phyloP scores from a whole-genome alignment of 1,140 invertebrate species.

The Chironomus striatipennis region DNA sequence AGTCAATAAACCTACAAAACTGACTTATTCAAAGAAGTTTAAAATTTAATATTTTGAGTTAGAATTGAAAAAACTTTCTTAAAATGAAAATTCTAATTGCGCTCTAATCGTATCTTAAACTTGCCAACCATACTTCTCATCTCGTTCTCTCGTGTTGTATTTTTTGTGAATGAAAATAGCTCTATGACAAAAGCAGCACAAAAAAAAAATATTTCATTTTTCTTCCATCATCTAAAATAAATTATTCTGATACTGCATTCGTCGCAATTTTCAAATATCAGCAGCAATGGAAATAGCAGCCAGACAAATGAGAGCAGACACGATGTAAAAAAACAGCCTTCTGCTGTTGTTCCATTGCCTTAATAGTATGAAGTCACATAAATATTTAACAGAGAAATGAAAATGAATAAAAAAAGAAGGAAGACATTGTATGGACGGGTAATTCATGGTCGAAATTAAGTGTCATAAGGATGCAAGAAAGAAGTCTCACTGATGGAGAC shows the following conservation, averaged over 20 bases:
- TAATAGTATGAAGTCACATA: not conserved
- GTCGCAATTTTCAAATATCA: slow-evolving; percentile 13
- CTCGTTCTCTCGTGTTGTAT: not conserved
- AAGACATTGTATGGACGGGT: not conserved
- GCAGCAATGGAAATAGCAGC: not conserved
- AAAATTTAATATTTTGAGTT: too few species aligned
- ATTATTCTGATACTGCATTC: slow-evolving; percentile 9
- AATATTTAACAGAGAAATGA: not conserved
- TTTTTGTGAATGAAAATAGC: not conserved
- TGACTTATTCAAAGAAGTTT: too few species aligned
- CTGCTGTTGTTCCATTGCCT: not conserved
- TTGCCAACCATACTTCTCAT: not conserved
- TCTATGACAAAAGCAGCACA: not conserved
- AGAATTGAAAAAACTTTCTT: too few species aligned
- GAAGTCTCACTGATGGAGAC: not conserved
- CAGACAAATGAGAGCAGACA: not conserved
- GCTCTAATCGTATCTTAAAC: too few species aligned
- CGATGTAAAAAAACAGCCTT: not conserved
- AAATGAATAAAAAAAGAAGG: not conserved
- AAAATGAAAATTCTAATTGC: too few species aligned
- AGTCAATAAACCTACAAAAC: too few species aligned
- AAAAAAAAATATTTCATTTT: not conserved
- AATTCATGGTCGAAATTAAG: slow-evolving; percentile 13
- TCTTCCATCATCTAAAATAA: slow-evolving; percentile 14
- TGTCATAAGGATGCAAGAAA: slow-evolving; percentile 8